Percentiles rank a stretch among this genome's conserved stretches.
phyloP scores from a whole-genome alignment of 2,888 invertebrate species.

The Acheta domesticus region DNA sequence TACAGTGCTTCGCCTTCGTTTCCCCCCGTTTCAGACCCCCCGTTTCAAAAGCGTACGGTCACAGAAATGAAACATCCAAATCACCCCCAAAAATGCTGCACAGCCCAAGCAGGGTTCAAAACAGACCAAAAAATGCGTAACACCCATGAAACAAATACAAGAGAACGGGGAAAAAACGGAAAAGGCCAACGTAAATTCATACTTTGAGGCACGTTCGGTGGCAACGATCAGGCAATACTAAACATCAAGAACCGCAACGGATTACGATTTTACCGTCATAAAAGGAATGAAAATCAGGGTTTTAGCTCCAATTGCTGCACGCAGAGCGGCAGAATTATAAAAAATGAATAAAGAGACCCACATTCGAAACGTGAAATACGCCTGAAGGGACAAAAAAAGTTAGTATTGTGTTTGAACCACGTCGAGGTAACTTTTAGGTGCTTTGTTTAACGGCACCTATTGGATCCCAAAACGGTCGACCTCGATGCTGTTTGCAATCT shows the following conservation, averaged over 20 bases:
- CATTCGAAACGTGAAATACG: neutral
- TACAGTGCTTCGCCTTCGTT: no score
- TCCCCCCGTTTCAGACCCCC: no score
- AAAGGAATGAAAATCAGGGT: constrained; percentile 1
- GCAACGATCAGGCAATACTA: no score
- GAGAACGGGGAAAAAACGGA: no score
- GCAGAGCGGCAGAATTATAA: neutral
- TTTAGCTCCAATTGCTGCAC: neutral
- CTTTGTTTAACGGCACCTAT: neutral
- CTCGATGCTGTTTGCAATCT: neutral
- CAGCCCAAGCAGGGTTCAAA: no score
- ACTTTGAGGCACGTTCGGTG: no score
- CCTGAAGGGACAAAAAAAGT: neutral
- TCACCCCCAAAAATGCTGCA: no score
- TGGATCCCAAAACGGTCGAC: neutral
- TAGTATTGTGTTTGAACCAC: neutral
- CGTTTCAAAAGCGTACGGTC: no score
- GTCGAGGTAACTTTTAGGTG: neutral
- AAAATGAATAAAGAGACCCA: neutral
- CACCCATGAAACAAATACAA: no score
- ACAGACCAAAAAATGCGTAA: no score
- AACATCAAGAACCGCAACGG: neutral
- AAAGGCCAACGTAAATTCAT: no score
- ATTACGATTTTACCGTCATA: neutral
- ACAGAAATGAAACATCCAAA: no score